Evolutionary conservation across 2,113 vertebrate genomes (phyloP).

Genomic region (Chauna torquata): DNA sequence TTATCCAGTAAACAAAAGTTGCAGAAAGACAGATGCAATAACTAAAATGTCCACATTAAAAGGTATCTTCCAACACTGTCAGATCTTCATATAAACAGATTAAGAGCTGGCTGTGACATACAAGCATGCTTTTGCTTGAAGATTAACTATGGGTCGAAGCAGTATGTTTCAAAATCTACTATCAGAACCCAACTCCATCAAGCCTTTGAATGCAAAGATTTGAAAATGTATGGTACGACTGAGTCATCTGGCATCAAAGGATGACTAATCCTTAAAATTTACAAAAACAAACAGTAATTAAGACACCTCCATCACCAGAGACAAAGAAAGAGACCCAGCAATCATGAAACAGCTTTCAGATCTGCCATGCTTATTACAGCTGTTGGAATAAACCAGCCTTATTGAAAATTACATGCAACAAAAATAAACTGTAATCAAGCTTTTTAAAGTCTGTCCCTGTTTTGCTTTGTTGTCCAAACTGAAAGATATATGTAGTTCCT

Average conservation of each 20-base stretch:
- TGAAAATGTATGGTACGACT: constrained; percentile 27
- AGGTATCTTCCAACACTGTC: constrained; percentile 29
- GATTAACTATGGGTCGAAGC: not conserved
- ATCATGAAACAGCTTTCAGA: constrained; percentile 47
- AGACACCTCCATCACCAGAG: constrained; percentile 48
- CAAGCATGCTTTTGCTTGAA: constrained; percentile 27
- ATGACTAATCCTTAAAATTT: constrained; percentile 60
- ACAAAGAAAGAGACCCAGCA: constrained; percentile 44
- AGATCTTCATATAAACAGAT: constrained; percentile 31
- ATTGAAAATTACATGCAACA: constrained; percentile 17
- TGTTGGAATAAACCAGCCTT: constrained; percentile 9
- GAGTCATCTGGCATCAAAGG: constrained; percentile 66
- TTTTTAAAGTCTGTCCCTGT: not conserved
- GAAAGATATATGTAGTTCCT: not conserved
- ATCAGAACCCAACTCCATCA: constrained; percentile 2
- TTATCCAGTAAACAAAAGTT: constrained; percentile 40
- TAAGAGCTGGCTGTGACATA: not conserved
- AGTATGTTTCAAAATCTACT: constrained; percentile 18
- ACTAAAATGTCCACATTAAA: not conserved
- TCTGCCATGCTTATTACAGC: constrained; percentile 27
- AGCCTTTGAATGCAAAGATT: constrained; percentile 1
- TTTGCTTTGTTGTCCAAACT: not conserved
- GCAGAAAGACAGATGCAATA: constrained; percentile 21
- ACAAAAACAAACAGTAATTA: constrained; percentile 68
- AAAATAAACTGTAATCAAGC: constrained; percentile 64